Conservation (phyloP, 2,797 vertebrate genomes). For the Scomberomorus guttatus region DNA sequence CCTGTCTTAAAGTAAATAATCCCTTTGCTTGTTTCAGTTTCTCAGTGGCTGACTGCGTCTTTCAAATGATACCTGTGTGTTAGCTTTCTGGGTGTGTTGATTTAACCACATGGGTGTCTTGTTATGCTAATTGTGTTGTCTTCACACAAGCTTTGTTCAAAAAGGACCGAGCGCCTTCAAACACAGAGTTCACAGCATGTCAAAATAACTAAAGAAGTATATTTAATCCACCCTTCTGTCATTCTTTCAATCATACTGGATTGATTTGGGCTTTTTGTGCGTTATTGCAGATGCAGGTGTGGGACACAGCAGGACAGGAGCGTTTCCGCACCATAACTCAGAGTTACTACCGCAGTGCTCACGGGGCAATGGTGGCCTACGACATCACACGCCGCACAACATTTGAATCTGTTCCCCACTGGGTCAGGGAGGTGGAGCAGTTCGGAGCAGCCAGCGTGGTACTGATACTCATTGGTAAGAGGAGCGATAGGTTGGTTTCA, state of each 20-base stretch:
- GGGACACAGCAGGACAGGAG: conserved; percentile 98
- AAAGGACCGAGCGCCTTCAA: neutral
- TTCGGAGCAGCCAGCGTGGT: conserved; percentile 93
- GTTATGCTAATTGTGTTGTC: neutral
- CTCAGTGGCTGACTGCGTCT: conserved; percentile 13
- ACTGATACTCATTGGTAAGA: conserved; percentile 93
- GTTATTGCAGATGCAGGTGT: conserved; percentile 92
- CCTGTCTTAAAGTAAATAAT: conserved; percentile 14
- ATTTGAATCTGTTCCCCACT: conserved; percentile 93
- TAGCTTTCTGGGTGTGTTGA: conserved; percentile 69
- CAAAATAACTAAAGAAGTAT: neutral
- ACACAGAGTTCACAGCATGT: neutral
- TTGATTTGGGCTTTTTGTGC: conserved; percentile 11
- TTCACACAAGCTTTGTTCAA: neutral
- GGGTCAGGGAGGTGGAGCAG: conserved; percentile 94
- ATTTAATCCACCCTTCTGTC: neutral
- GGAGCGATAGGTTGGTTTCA: neutral
- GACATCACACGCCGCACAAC: conserved; percentile 93
- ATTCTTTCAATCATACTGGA: neutral
- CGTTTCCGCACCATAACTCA: conserved; percentile 97
- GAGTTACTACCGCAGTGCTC: conserved; percentile 97
- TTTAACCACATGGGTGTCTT: conserved; percentile 10
- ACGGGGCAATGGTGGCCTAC: conserved; percentile 95
- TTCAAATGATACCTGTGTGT: conserved; percentile 30
- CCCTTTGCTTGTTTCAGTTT: conserved; percentile 7